Percentiles rank a stretch among this genome's conserved stretches.
Conservation (phyloP, 2,797 vertebrate genomes). For the Apogon hyalosoma region DNA sequence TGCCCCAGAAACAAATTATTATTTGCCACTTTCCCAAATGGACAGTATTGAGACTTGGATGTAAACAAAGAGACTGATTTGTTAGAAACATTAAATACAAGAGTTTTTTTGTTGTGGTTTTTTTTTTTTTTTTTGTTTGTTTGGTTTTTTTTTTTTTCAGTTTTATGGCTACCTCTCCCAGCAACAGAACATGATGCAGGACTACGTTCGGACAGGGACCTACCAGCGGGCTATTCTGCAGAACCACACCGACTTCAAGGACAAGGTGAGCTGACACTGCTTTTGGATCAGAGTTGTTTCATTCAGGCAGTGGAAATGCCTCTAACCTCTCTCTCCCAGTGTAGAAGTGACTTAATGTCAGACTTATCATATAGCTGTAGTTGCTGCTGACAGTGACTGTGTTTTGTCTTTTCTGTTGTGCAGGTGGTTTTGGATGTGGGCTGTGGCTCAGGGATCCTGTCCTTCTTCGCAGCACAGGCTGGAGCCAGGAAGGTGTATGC, state of each 20-base stretch:
- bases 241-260: slow-evolving; percentile 97
- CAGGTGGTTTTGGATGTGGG: slow-evolving; percentile 96
- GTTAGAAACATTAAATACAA: background rate
- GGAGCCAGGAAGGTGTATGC: slow-evolving; percentile 96
- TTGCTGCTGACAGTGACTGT: background rate
- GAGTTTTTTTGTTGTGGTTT: background rate
- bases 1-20: too few species aligned
- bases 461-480: slow-evolving; percentile 95
- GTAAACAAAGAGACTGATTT: background rate
- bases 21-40: too few species aligned
- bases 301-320: background rate
- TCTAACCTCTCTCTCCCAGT: background rate
- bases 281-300: background rate
- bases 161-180: slow-evolving; percentile 99
- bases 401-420: background rate
- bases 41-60: too few species aligned
- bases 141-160: too few species aligned
- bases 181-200: slow-evolving; percentile 99
- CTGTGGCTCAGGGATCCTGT: slow-evolving; percentile 96
- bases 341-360: background rate
- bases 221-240: slow-evolving; percentile 97
- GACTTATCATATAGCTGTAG: background rate
- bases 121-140: background rate
- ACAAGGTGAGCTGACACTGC: slow-evolving; percentile 85
- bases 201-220: slow-evolving; percentile 96